These are phyloP conservation scores for Ailuropoda melanoleuca DNA, from an alignment of 2,113 vertebrate genomes.

Conservation along the genomic window DNA sequence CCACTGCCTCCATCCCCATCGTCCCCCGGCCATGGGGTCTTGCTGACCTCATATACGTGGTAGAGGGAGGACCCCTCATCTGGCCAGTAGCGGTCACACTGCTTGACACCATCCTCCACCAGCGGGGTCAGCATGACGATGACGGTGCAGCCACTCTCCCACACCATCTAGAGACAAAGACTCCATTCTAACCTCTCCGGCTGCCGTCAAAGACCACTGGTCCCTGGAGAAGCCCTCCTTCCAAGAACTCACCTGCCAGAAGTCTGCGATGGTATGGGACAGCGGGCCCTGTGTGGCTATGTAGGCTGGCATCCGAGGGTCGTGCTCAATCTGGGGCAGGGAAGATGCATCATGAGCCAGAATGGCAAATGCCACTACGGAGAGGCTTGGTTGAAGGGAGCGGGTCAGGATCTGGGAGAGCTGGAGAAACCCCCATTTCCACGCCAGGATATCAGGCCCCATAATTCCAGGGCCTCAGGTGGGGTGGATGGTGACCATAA, in stretches of 20 bases:
- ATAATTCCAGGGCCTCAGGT: background rate
- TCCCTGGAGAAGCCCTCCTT: background rate
- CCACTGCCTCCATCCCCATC: background rate
- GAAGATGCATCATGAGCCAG: background rate
- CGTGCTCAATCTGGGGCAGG: conserved; percentile 92
- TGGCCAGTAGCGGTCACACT: conserved; percentile 98
- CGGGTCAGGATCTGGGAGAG: background rate
- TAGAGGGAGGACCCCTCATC: conserved; percentile 98
- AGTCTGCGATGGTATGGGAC: conserved; percentile 96
- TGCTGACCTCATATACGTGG: conserved; percentile 96
- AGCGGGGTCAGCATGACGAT: conserved; percentile 98
- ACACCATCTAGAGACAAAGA: conserved; percentile 92
- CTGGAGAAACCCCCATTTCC: background rate
- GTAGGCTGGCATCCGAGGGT: conserved; percentile 96
- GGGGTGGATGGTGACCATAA: background rate
- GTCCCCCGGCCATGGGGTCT: background rate
- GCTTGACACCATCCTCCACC: conserved; percentile 95
- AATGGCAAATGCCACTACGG: background rate
- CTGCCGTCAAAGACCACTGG: background rate
- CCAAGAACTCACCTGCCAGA: conserved; percentile 94
- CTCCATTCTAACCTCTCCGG: background rate
- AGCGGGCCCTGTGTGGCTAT: conserved; percentile 96
- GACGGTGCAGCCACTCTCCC: conserved; percentile 98
- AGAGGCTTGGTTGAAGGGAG: background rate
- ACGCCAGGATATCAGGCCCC: background rate